Conservation (phyloP, 2,888 invertebrate species). For the Kryphioiulus occultus region DNA sequence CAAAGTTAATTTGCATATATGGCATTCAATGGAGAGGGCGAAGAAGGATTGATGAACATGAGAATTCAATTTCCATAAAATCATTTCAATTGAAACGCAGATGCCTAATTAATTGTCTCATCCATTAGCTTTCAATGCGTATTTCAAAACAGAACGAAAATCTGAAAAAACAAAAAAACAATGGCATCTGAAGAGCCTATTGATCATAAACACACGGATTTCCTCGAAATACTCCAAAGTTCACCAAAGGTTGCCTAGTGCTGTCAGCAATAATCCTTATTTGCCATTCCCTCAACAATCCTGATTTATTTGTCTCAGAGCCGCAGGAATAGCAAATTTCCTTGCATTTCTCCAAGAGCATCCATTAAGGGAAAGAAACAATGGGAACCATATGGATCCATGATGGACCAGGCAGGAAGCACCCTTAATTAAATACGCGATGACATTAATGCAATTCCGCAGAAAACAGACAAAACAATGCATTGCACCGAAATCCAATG, state of each 20-base stretch:
- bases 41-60: background rate
- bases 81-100: background rate
- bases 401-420: conserved; percentile 28
- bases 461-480: conserved; percentile 36
- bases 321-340: conserved; percentile 21
- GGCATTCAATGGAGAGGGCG: background rate
- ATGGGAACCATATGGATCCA: background rate
- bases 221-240: conserved; percentile 27
- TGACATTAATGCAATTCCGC: conserved; percentile 36
- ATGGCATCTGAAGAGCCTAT: background rate
- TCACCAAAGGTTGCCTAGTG: background rate
- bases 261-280: conserved; percentile 19
- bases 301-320: background rate
- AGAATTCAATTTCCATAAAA: background rate
- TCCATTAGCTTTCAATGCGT: conserved; percentile 13
- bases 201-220: conserved; percentile 5
- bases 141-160: background rate
- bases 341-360: conserved; percentile 13
- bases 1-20: background rate
- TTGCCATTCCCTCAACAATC: conserved; percentile 2
- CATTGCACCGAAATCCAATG: background rate
- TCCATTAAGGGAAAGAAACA: conserved; percentile 31
- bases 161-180: background rate
- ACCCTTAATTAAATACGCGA: conserved; percentile 29
- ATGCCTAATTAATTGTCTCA: background rate